Evolutionary conservation across 1,140 invertebrate species (phyloP).

Genomic region (Drosophila bocki): DNA sequence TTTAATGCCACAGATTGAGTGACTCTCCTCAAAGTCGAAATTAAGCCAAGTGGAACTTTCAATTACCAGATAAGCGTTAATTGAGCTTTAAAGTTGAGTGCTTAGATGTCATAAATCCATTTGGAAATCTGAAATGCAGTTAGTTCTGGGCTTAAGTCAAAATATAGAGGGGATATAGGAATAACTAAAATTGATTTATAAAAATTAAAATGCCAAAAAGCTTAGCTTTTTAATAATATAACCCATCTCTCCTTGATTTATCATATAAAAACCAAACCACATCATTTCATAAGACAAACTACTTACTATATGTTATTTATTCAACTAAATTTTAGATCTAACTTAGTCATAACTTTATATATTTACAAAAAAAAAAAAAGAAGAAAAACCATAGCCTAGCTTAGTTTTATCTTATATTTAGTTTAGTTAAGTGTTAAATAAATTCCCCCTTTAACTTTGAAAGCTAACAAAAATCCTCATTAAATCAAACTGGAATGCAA

Average conservation of each 20-base stretch:
- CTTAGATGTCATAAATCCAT: background rate
- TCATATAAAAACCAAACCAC: background rate
- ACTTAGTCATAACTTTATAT: conserved; percentile 32
- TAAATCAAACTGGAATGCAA: conserved; percentile 43
- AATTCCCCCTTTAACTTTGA: conserved; percentile 6
- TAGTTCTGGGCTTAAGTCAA: too few species aligned
- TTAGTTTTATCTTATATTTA: conserved; percentile 37
- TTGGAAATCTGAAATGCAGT: too few species aligned
- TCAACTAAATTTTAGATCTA: background rate
- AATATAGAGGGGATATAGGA: too few species aligned
- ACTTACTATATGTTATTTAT: conserved; percentile 9
- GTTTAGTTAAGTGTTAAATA: conserved; percentile 33
- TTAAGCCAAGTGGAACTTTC: conserved; percentile 1
- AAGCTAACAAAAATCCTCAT: conserved; percentile 31
- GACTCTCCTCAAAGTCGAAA: background rate
- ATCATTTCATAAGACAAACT: background rate
- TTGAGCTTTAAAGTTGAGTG: background rate
- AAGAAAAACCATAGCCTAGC: conserved; percentile 31
- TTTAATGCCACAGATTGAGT: conserved; percentile 14
- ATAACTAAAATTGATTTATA: too few species aligned
- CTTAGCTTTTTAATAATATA: too few species aligned
- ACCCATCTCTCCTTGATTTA: too few species aligned
- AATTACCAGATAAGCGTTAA: background rate
- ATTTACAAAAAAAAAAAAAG: background rate
- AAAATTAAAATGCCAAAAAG: too few species aligned